phyloP scores from a whole-genome alignment of 2,797 vertebrate species.

The Darevskia nairensis region DNA sequence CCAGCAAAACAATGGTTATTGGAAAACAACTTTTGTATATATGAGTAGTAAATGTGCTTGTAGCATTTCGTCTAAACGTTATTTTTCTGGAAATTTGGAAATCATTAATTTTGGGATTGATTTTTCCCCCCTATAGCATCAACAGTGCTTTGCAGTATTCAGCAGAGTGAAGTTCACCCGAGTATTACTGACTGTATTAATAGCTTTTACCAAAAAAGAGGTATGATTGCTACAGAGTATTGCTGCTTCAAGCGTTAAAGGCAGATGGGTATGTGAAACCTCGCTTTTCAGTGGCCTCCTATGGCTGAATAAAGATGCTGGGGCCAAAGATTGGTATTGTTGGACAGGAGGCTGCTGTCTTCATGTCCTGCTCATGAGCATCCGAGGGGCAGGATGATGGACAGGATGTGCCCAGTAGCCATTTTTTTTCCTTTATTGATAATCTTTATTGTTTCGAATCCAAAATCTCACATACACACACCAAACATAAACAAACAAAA shows the following conservation, averaged over 20 bases:
- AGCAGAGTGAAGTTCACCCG: constrained; percentile 98
- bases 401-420: background rate
- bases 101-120: constrained; percentile 55
- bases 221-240: constrained; percentile 73
- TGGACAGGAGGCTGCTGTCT: background rate
- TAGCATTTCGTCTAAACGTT: background rate
- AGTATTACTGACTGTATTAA: constrained; percentile 92
- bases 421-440: too few species aligned
- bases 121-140: constrained; percentile 84
- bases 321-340: background rate
- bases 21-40: background rate
- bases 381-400: background rate
- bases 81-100: background rate
- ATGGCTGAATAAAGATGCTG: background rate
- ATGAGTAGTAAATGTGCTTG: background rate
- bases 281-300: background rate
- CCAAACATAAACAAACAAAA: too few species aligned
- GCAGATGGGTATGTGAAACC: background rate
- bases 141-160: constrained; percentile 95
- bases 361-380: background rate
- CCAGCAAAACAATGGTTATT: background rate
- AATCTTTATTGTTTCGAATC: too few species aligned
- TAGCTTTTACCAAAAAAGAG: constrained; percentile 99
- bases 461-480: too few species aligned
- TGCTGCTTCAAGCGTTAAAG: background rate